A percentile compares a stretch with the other conserved stretches of the same genome.
These are phyloP conservation scores for Chironomus tentans DNA, from an alignment of 2,888 invertebrate species.

Conservation along the genomic window DNA sequence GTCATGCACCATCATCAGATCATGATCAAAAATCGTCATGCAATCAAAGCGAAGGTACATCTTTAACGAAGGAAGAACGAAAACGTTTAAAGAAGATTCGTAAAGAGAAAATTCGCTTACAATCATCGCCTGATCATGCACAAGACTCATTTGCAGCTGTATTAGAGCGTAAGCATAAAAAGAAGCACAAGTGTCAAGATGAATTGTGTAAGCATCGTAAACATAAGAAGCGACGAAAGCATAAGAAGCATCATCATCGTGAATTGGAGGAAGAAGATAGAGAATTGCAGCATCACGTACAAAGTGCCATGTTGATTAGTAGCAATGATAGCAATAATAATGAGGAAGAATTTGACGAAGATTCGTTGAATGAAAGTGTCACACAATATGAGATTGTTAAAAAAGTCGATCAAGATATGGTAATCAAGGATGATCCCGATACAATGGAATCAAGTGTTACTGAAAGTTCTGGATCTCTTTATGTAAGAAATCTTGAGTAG, in stretches of 20 bases:
- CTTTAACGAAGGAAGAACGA: slow-evolving; percentile 41
- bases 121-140: slow-evolving; percentile 15
- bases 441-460: slow-evolving; percentile 29
- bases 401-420: slow-evolving; percentile 30
- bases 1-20: slow-evolving; percentile 33
- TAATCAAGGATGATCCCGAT: slow-evolving; percentile 30
- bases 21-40: not conserved
- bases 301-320: slow-evolving; percentile 9
- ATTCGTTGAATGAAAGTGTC: slow-evolving; percentile 37
- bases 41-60: not conserved
- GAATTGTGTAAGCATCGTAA: slow-evolving; percentile 64
- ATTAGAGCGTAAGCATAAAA: slow-evolving; percentile 54
- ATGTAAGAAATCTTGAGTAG: slow-evolving; percentile 28
- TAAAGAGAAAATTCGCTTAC: slow-evolving; percentile 50
- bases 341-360: slow-evolving; percentile 44
- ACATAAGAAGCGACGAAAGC: slow-evolving; percentile 72
- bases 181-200: slow-evolving; percentile 59
- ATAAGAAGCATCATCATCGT: slow-evolving; percentile 61
- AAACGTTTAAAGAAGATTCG: slow-evolving; percentile 60
- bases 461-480: slow-evolving; percentile 32
- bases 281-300: slow-evolving; percentile 9
- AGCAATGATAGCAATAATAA: slow-evolving; percentile 26
- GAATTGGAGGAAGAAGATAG: slow-evolving; percentile 28
- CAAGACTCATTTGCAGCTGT: slow-evolving; percentile 34
- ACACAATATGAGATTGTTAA: slow-evolving; percentile 31